Percentiles rank a stretch among this genome's conserved stretches.
These are phyloP conservation scores for Lepisosteus oculatus DNA, from an alignment of 2,113 vertebrate genomes.

Conservation along the genomic window DNA sequence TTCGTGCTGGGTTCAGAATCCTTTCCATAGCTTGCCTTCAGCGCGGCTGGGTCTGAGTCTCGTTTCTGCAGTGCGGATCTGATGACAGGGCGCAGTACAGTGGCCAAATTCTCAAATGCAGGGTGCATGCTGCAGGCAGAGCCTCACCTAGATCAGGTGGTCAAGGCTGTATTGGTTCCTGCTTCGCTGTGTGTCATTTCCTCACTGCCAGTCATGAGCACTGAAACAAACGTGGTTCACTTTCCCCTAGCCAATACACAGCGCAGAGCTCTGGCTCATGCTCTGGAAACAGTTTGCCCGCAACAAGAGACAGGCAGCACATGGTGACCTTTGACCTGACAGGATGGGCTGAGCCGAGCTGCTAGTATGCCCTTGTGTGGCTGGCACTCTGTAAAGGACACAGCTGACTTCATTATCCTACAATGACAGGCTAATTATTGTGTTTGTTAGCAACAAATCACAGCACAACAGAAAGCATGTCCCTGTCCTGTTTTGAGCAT, in stretches of 20 bases:
- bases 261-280: not conserved
- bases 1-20: too few relatives aligned
- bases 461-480: constrained; percentile 78
- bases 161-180: too few relatives aligned
- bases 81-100: too few relatives aligned
- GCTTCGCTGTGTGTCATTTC: too few relatives aligned
- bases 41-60: too few relatives aligned
- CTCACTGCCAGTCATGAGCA: too few relatives aligned
- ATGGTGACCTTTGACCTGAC: constrained; percentile 52
- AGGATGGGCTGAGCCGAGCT: not conserved
- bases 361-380: constrained; percentile 53
- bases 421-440: constrained; percentile 79
- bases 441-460: constrained; percentile 80
- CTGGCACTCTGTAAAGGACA: constrained; percentile 70
- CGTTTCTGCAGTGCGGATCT: too few relatives aligned
- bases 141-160: too few relatives aligned
- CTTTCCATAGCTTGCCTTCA: too few relatives aligned
- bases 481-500: constrained; percentile 78
- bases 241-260: not conserved
- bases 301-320: constrained; percentile 28
- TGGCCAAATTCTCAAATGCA: too few relatives aligned
- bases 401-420: constrained; percentile 75
- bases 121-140: too few relatives aligned
- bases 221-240: too few relatives aligned
- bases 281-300: not conserved